Conservation (phyloP, 2,888 invertebrate species). For the Epicampocera succincta region DNA sequence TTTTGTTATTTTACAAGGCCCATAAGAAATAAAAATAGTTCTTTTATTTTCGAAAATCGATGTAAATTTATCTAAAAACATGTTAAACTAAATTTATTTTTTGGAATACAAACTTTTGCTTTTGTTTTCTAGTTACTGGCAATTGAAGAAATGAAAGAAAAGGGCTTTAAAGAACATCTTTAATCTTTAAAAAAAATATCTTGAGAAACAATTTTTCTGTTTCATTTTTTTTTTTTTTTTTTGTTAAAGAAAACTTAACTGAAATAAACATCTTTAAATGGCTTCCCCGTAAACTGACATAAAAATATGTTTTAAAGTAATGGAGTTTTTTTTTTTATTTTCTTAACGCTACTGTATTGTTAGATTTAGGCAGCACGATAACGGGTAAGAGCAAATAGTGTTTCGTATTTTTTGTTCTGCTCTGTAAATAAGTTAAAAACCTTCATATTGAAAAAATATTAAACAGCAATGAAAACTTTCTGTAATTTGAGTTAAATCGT, state of each 20-base stretch:
- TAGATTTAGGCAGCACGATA: constrained; percentile 38
- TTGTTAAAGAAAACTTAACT: constrained; percentile 11
- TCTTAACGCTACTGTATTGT: constrained; percentile 61
- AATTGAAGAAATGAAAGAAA: constrained; percentile 8
- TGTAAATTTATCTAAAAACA: constrained; percentile 25
- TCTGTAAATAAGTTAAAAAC: no score
- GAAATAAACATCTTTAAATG: constrained; percentile 15
- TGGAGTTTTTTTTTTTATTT: constrained; percentile 28
- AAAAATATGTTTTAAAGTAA: constrained; percentile 36
- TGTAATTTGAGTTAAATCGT: no score
- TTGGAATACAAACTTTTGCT: constrained; percentile 30
- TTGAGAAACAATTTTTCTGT: not conserved
- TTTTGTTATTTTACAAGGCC: constrained; percentile 23
- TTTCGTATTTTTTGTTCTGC: no score
- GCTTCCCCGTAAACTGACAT: constrained; percentile 42
- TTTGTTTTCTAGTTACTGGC: not conserved
- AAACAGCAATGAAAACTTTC: no score
- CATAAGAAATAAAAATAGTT: not conserved
- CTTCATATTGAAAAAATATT: no score
- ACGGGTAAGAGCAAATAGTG: constrained; percentile 18
- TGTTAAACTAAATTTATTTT: constrained; percentile 20
- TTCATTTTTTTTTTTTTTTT: constrained; percentile 8
- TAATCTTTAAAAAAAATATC: constrained; percentile 41
- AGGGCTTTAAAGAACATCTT: constrained; percentile 40
- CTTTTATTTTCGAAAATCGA: not conserved